Evolutionary conservation across 2,888 invertebrate genomes (phyloP), one percentile per base, ranked within the genome.

Genomic region (Dromius quadrimaculatus): DNA sequence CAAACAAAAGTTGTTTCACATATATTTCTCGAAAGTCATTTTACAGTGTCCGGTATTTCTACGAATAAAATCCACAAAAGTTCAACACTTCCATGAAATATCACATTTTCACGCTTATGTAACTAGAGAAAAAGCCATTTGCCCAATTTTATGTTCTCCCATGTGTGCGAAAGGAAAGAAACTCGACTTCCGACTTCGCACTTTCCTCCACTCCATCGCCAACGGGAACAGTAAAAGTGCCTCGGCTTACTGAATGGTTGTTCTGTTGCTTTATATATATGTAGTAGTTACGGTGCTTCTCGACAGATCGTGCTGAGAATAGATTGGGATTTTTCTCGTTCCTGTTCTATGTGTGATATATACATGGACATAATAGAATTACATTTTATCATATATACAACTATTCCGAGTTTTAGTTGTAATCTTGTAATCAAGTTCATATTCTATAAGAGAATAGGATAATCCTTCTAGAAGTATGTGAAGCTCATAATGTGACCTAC

Each of bases 241-340:
- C 43, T 59, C 43, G 20, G 57, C 66, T 54, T 50, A 28, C 68
- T 32, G 47, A 68, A 68, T 59, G 68, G 68, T 68, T 68, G 68
- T 68, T 59, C 68, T 41, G 66, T 38, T 66, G 41, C 50, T 45
- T 17, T 68, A 45, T 68, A 59, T 59, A 68, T 68, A n/a, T n/a
- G n/a, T n/a, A 43, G 43, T 68, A 68, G 68, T 68, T 66, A 54
- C 38, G 66, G 22, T 54, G 59, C 59, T 41, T 28, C 38, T 28
- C 50, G 50, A 32, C 36, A 66, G 41, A 34, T 54, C 66, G 54
- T 66, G 66, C 54, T 13, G 15, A 23, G 54, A 54, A 66, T 66
- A 34, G 64, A 19, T 23, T 41, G 66, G 54, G 54, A 50, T 66
- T 66, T 59, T 17, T 15, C 59, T n/a, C n/a, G n/a, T n/a, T n/a